Percentiles rank a stretch among this genome's conserved stretches.
Conservation (phyloP, 2,888 invertebrate genomes). For the Orchestes rusci region DNA sequence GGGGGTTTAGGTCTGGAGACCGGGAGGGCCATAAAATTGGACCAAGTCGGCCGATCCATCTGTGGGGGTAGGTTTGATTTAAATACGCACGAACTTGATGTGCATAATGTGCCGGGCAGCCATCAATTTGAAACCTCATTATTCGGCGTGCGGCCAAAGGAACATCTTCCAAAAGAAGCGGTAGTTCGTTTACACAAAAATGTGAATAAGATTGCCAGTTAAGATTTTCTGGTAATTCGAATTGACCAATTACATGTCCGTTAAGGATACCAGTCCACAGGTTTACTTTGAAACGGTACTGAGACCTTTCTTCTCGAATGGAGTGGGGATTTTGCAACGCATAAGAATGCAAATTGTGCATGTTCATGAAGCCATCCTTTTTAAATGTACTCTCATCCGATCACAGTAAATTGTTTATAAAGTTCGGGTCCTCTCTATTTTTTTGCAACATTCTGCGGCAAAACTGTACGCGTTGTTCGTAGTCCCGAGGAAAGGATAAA, state of each 20-base stretch:
- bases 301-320: not conserved
- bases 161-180: constrained; percentile 5
- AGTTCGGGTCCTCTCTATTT: too few species aligned
- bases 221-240: not conserved
- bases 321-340: constrained; percentile 2
- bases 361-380: constrained; percentile 1
- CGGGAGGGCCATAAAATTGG: not conserved
- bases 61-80: too few species aligned
- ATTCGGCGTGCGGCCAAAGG: not conserved
- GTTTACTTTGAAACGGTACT: constrained; percentile 3
- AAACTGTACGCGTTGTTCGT: too few species aligned
- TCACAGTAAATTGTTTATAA: too few species aligned
- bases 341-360: constrained; percentile 5
- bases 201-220: constrained; percentile 2
- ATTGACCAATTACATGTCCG: constrained; percentile 5
- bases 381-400: not conserved
- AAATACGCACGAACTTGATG: constrained; percentile 3
- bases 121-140: constrained; percentile 6
- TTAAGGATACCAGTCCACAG: constrained; percentile 1
- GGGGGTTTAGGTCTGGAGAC: constrained; percentile 1
- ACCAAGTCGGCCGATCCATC: too few species aligned
- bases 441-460: too few species aligned
- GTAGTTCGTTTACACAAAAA: constrained; percentile 5
- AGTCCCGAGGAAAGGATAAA: too few species aligned
- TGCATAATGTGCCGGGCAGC: constrained; percentile 4